Conservation (phyloP, 1,140 invertebrate genomes). For the Megathymus violae region DNA sequence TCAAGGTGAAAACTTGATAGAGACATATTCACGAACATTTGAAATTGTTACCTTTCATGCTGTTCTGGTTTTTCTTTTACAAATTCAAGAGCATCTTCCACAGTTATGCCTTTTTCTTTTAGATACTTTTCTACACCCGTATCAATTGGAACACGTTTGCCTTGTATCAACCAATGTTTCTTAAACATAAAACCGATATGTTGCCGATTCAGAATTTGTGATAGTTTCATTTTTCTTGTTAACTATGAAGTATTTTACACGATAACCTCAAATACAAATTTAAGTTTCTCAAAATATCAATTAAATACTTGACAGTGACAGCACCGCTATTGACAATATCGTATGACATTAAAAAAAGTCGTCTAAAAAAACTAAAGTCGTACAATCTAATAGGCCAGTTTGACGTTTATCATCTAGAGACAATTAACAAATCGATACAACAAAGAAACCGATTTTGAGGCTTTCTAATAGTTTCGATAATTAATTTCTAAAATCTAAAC, state of each 20-base stretch:
- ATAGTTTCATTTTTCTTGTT: slow-evolving; percentile 86
- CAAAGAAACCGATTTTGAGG: too few species aligned
- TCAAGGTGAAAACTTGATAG: neutral
- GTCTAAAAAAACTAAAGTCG: too few species aligned
- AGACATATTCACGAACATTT: too few species aligned
- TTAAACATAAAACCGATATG: slow-evolving; percentile 88
- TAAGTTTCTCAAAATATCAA: neutral
- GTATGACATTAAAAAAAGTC: too few species aligned
- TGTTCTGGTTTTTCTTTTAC: slow-evolving; percentile 68
- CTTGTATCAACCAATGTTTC: slow-evolving; percentile 87
- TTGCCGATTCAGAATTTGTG: slow-evolving; percentile 85
- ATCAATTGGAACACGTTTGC: slow-evolving; percentile 83
- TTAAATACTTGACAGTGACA: neutral
- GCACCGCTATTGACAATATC: too few species aligned
- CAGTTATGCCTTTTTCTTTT: slow-evolving; percentile 78
- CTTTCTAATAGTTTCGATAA: too few species aligned
- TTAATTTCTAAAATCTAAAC: too few species aligned
- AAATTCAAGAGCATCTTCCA: slow-evolving; percentile 84
- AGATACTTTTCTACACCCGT: slow-evolving; percentile 82
- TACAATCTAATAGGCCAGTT: too few species aligned
- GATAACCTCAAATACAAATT: neutral
- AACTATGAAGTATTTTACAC: neutral
- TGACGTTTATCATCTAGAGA: too few species aligned
- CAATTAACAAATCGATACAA: too few species aligned
- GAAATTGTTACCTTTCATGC: slow-evolving; percentile 49